Evolutionary conservation across 2,113 vertebrate species (phyloP).

Genomic region (Empidonax alnorum): DNA sequence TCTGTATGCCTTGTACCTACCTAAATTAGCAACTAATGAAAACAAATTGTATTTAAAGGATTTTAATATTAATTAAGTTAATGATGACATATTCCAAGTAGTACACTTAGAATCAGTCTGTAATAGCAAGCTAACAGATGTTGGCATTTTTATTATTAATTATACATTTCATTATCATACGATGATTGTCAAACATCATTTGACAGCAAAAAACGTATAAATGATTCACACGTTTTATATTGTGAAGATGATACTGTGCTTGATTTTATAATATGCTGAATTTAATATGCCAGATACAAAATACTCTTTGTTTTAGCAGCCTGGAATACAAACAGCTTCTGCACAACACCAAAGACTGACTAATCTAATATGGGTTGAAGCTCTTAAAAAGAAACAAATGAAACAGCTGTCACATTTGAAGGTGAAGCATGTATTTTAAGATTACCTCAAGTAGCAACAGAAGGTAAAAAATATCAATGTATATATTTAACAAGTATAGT

Average conservation of each 20-base stretch:
- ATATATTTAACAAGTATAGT: constrained; percentile 31
- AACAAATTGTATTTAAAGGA: constrained; percentile 80
- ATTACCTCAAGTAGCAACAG: constrained; percentile 42
- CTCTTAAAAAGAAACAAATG: neutral
- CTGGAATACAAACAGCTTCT: constrained; percentile 32
- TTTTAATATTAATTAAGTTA: constrained; percentile 85
- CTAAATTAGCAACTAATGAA: constrained; percentile 79
- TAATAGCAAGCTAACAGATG: constrained; percentile 83
- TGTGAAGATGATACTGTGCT: constrained; percentile 46
- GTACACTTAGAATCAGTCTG: constrained; percentile 75
- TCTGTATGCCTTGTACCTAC: constrained; percentile 59
- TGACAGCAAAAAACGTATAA: constrained; percentile 70
- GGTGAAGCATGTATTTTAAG: constrained; percentile 26
- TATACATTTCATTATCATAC: constrained; percentile 86
- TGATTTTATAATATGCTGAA: constrained; percentile 67
- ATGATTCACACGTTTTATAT: constrained; percentile 71
- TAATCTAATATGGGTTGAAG: constrained; percentile 18
- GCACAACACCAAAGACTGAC: neutral
- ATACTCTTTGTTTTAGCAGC: constrained; percentile 49
- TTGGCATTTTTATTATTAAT: constrained; percentile 86
- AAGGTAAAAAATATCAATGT: constrained; percentile 51
- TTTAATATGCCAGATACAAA: constrained; percentile 56
- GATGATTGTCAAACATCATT: constrained; percentile 82
- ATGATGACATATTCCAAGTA: constrained; percentile 80
- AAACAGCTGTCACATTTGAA: constrained; percentile 36